Base-by-base conservation (phyloP, 2,113 vertebrate species). In the Neotragus moschatus region DNA sequence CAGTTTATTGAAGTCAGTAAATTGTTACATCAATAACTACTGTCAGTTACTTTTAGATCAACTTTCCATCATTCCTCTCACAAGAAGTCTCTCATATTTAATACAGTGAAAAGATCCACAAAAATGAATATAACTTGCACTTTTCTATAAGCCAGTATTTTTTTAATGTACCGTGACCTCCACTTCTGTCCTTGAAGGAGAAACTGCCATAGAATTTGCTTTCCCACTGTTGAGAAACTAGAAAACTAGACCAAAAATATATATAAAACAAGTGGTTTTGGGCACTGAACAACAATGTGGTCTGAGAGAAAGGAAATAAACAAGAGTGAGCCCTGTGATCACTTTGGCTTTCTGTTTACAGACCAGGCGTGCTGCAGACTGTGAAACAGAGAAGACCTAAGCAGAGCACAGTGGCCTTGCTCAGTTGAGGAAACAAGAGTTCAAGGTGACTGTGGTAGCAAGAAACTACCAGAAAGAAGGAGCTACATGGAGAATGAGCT, bases 81-180 rank as follows among this genome's bases (percentile, higher is more conserved):
- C 5, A 90, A 61, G 23, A 95, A 84, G 58, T 93, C 80, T 82
- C 84, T 95, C 45, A 33, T 84, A 79, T 60, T 95, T 88, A 96
- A 94, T 25, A 87, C 19, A 90, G 3, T 77, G 23, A 94, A 91
- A 77, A 95, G 30, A 43, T 60, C 43, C 60, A 96, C 43, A 91
- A 10, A 84, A 26, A 73, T 49, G 33, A 95, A 95, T 95, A 96
- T 88, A 88, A 88, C 23, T 14, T 47, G 26, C 14, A 58, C 17
- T 61, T 73, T 95, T 82, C 21, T 87, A 11, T 81, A 97, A 53
- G 14, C 21, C 16, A 88, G 26, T 93, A 63, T 66, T 90, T 45
- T 95, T 3, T 30, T 53, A 92, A 87, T 28, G 19, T 75, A 79
- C 49, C 14, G 0, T 87, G n/a, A 95, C 16, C 66, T 28, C 81